Base-by-base conservation (phyloP, 2,888 invertebrate species). In the Zootermopsis nevadensis region DNA sequence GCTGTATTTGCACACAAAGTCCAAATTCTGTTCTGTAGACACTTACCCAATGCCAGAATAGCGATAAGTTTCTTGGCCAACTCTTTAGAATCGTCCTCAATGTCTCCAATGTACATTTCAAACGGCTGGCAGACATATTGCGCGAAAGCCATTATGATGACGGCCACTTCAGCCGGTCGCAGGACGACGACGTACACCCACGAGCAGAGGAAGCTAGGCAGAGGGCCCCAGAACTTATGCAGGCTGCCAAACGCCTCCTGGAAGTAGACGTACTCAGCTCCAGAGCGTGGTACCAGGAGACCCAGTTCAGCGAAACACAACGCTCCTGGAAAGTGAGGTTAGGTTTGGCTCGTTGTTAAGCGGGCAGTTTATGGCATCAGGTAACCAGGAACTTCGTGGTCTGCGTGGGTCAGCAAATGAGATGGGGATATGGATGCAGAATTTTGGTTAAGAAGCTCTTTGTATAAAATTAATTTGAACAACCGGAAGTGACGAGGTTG, bases 241-340 rank as follows among this genome's bases (percentile, higher is more conserved):
- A 91, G 89, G 6, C 93, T 92, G 15, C 92, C 91, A 88, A 94
- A 95, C 0, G 95, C 94, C 88, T 94, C 94, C 88, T 93, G 91
- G 87, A 95, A 94, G 88, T 95, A 96, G 1, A 94, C 93, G 88
- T 96, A 96, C 89, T 96, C 96, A 1, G 95, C 96, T 2, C 96
- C 96, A 0, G 96, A 95, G 87, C 94, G 91, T 1, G 94, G 94
- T 6, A 96, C 93, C 1, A 96, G 93, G 0, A 95, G 94, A 48
- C 96, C 95, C 81, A 96, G 90, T 90, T 96, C 96, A 55, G 96
- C 95, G 87, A 95, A 96, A 2, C 94, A 94, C 84, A 96, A 88
- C 0, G 96, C 96, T 86, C 96, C 95, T 95, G 87, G 81, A 91
- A 91, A 48, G 3, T 8, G 15, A 87, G 81, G 91, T 12, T 15